Conservation (phyloP, 2,797 vertebrate genomes). For the Dipus sagitta region DNA sequence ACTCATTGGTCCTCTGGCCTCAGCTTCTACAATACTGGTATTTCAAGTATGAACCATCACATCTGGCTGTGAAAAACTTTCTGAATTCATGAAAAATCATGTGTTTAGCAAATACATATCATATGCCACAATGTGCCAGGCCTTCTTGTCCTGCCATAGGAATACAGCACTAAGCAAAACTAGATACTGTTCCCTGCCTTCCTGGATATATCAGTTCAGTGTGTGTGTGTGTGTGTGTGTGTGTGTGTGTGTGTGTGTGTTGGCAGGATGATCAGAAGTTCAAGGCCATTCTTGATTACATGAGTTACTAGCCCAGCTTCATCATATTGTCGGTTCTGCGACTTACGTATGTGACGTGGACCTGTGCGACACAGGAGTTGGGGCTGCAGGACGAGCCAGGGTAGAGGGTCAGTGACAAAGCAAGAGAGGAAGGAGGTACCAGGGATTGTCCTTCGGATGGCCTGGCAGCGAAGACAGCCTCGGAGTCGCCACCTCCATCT, state of each 20-base stretch:
- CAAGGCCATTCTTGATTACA: neutral
- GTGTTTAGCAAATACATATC: neutral
- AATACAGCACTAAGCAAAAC: too few species aligned
- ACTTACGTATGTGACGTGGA: neutral
- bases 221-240: too few species aligned
- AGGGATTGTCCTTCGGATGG: neutral
- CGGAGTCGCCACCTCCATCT: too few species aligned
- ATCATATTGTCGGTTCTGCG: neutral
- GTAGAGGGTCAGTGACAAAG: neutral
- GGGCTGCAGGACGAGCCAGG: neutral
- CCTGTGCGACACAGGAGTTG: neutral
- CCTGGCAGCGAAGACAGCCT: neutral
- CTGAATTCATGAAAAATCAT: neutral
- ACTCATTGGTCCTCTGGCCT: neutral
- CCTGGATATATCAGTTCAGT: neutral
- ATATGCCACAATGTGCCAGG: fast-evolving
- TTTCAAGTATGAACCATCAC: neutral
- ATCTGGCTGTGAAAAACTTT: neutral
- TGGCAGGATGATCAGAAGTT: too few species aligned
- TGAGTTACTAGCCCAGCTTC: neutral
- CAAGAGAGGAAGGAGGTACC: neutral
- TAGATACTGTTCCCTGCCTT: neutral
- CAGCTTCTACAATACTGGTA: neutral
- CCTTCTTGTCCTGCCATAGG: too few species aligned
- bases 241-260: too few species aligned